phyloP scores from a whole-genome alignment of 2,797 vertebrate species.

The Pampus argenteus region DNA sequence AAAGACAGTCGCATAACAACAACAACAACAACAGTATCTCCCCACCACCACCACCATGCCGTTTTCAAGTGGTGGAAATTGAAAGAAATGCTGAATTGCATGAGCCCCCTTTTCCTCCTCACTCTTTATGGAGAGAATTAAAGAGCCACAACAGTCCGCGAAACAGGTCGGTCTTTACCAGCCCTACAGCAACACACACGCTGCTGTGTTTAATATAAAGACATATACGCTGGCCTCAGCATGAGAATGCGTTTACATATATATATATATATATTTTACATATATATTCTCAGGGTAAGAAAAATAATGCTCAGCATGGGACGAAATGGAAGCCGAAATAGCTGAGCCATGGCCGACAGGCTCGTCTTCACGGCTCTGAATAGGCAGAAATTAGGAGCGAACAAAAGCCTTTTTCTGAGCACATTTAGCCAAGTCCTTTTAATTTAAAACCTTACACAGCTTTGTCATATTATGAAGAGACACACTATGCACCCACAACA shows the following conservation, averaged over 20 bases:
- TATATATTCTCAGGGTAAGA: constrained; percentile 8
- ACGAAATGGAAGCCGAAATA: constrained; percentile 78
- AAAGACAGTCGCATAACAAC: constrained; percentile 11
- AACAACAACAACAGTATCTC: constrained; percentile 11
- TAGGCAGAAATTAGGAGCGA: constrained; percentile 67
- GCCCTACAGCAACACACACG: constrained; percentile 9
- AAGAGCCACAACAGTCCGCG: constrained; percentile 76
- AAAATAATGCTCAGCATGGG: constrained; percentile 70
- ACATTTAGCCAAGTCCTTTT: constrained; percentile 57
- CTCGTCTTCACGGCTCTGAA: constrained; percentile 75
- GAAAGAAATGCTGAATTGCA: constrained; percentile 57
- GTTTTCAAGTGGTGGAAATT: constrained; percentile 47
- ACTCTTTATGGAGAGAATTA: constrained; percentile 71
- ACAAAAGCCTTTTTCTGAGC: constrained; percentile 78
- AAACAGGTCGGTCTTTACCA: constrained; percentile 55
- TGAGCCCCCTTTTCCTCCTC: constrained; percentile 58
- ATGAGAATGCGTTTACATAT: not conserved
- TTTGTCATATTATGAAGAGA: constrained; percentile 6
- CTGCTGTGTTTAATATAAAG: not conserved
- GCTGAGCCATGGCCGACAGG: constrained; percentile 81
- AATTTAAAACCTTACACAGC: constrained; percentile 36
- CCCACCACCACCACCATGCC: not conserved
- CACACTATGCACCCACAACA: not conserved
- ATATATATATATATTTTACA: constrained; percentile 22
- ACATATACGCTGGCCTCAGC: not conserved